Conservation (phyloP, 2,888 invertebrate species). For the Rhogogaster chlorosoma region DNA sequence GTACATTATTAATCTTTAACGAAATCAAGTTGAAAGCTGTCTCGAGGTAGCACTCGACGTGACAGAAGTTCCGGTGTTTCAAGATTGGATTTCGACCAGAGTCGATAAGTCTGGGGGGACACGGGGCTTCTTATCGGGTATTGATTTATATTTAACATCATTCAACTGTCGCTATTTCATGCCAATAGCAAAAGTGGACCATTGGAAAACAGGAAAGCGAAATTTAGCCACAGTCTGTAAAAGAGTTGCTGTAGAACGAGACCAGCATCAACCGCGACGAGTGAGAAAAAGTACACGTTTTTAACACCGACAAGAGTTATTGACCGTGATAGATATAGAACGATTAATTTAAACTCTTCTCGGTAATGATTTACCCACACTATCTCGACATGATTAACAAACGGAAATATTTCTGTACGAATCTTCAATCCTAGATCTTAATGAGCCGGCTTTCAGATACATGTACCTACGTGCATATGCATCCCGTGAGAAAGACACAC, state of each 20-base stretch:
- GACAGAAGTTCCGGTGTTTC: constrained; percentile 21
- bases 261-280: constrained; percentile 7
- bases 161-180: neutral
- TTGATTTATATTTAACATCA: constrained; percentile 15
- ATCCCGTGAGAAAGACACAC: neutral
- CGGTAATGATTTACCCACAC: neutral
- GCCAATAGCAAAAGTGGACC: constrained; percentile 18
- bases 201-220: constrained; percentile 26
- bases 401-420: neutral
- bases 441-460: neutral
- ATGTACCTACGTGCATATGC: neutral
- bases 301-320: neutral
- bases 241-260: neutral
- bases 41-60: neutral
- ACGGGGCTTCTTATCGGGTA: neutral
- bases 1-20: constrained; percentile 1
- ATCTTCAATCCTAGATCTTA: neutral
- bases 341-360: neutral
- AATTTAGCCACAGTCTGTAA: constrained; percentile 25
- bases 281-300: neutral
- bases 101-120: neutral
- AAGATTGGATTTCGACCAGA: neutral
- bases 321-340: constrained; percentile 1
- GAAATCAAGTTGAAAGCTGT: constrained; percentile 9
- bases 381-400: neutral